These are phyloP conservation scores for Sarcophaga carnaria DNA, from an alignment of 2,888 invertebrate genomes.

Conservation along the genomic window DNA sequence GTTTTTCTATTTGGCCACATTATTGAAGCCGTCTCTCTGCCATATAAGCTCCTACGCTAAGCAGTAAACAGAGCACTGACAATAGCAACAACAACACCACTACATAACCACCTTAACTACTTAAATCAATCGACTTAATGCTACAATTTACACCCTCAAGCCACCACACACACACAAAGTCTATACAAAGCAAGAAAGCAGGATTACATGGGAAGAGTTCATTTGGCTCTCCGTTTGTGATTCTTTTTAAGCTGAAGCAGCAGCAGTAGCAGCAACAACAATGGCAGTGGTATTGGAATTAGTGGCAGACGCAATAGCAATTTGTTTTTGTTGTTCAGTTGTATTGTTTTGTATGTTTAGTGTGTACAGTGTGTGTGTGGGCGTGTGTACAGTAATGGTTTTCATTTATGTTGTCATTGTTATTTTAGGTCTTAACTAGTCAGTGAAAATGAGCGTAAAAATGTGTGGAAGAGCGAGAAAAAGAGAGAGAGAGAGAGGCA, in stretches of 20 bases:
- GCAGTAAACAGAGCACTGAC: neutral
- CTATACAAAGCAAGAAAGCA: neutral
- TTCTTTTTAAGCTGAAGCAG: slow-evolving; percentile 7
- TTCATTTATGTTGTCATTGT: neutral
- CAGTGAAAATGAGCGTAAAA: slow-evolving; percentile 37
- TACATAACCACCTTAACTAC: neutral
- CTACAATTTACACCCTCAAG: slow-evolving; percentile 15
- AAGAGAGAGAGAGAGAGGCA: neutral
- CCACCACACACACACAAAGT: neutral
- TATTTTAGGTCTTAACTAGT: slow-evolving; percentile 39
- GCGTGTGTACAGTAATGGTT: neutral
- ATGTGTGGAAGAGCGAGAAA: neutral
- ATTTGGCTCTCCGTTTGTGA: neutral
- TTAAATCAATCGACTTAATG: slow-evolving; percentile 29
- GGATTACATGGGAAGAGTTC: neutral
- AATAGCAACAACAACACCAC: neutral
- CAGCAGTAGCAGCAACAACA: neutral
- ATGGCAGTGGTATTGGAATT: slow-evolving; percentile 2
- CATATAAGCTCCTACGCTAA: neutral
- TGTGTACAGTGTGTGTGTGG: too few relatives aligned
- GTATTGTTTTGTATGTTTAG: slow-evolving; percentile 12
- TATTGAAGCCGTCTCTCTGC: neutral
- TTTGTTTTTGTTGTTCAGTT: slow-evolving; percentile 16
- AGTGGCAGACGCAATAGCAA: neutral
- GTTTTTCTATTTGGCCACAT: slow-evolving; percentile 48